Base-by-base conservation (phyloP, 2,797 vertebrate genomes). In the Cryptoblepharus egeriae region DNA sequence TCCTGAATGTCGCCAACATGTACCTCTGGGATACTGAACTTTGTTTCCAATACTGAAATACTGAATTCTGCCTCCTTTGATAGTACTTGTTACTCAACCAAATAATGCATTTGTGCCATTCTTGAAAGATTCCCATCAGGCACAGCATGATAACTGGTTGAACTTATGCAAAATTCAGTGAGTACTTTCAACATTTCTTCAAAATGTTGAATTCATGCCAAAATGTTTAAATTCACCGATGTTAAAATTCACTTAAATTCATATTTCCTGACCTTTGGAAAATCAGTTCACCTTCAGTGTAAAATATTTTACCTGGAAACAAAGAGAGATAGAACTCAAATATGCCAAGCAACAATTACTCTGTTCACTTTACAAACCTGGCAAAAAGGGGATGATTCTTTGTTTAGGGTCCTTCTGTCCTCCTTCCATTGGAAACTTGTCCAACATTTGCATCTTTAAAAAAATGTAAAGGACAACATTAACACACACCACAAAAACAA, bases 361-460 rank as follows among this genome's bases (percentile, higher is more conserved):
- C 1, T 77, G 18, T 20, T 45, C 60, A 2, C 68, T 37, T 42
- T 1, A 73, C 94, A 92, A 92, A 99, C 99, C 99, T 95, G 99
- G 99, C 61, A 99, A 95, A 79, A 99, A 99, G 13, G 99, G 99
- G 83, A 99, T 99, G 90, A 99, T 99, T 90, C 99, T 95, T 57
- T 98, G 97, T 85, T 99, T 99, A 0, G 99, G 99, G 89, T 99
- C 99, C 93, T 99, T 99, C 96, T 99, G 99, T 75, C 99, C 99
- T 91, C 99, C 99, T 95, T 99, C 98, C 96, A 98, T 98, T 0
- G 99, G 99, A 92, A 99, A 99, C 94, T 99, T 99, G 94, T 99
- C 99, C 97, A 99, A 94, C 96, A 99, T 96, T 94, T 99, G 98
- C 99, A 99, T 99, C 99, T 99, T 89, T 87, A 96, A 92, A 60